phyloP scores from a whole-genome alignment of 2,797 vertebrate genomes.

The Halcyon smyrnensis region DNA sequence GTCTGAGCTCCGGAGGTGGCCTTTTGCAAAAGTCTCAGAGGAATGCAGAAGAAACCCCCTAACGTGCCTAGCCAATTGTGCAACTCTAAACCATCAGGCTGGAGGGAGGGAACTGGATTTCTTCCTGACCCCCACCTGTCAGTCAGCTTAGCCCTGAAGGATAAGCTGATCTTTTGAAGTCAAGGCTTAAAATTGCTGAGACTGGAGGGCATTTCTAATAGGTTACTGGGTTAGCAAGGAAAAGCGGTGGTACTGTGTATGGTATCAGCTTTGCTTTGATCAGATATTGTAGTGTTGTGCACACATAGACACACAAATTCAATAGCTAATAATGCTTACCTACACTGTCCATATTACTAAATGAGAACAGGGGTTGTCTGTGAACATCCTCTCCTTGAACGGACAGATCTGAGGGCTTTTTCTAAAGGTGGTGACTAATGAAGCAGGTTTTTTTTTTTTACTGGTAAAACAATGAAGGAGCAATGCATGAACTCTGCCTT shows the following conservation, averaged over 20 bases:
- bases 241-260: neutral
- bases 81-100: neutral
- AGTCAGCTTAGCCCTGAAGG: conserved; percentile 1
- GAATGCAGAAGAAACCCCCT: conserved; percentile 7
- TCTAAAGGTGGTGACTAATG: neutral
- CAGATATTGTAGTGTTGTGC: neutral
- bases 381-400: neutral
- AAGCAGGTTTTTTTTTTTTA: neutral
- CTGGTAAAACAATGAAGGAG: neutral
- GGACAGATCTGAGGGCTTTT: neutral
- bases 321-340: neutral
- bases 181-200: conserved; percentile 36
- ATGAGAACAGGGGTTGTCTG: neutral
- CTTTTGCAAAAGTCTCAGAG: neutral
- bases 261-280: conserved; percentile 28
- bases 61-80: neutral
- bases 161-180: conserved; percentile 57
- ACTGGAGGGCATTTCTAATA: conserved; percentile 32
- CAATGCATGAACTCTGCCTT: neutral
- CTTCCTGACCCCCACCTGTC: neutral
- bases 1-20: neutral
- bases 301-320: neutral
- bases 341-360: neutral
- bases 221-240: conserved; percentile 28
- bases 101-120: neutral